Conservation (phyloP, 1,140 invertebrate genomes). For the Globodera rostochiensis region DNA sequence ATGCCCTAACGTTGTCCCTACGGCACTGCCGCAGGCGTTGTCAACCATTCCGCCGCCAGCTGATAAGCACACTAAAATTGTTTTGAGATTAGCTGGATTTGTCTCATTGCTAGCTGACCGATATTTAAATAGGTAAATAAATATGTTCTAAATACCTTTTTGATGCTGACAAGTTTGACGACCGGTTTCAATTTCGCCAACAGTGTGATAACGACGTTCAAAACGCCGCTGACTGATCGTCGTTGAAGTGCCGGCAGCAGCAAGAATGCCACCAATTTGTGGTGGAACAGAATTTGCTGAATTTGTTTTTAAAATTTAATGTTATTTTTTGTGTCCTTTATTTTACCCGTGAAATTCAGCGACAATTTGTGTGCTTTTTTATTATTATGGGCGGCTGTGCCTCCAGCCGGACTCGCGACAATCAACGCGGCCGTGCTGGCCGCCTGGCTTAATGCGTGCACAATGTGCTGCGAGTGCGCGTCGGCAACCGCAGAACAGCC, state of each 20-base stretch:
- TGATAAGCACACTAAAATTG: conserved; percentile 2
- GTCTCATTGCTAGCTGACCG: background rate
- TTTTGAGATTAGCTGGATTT: background rate
- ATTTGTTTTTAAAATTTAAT: background rate
- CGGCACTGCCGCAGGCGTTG: background rate
- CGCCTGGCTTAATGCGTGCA: conserved; percentile 8
- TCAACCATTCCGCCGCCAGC: background rate
- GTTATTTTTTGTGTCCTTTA: background rate
- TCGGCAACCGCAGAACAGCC: background rate
- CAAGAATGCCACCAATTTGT: background rate
- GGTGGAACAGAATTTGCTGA: conserved; percentile 1
- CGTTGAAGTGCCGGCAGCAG: background rate
- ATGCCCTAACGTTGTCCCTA: background rate
- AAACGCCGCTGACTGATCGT: conserved; percentile 45
- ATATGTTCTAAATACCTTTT: background rate
- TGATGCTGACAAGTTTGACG: conserved; percentile 9
- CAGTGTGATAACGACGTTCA: conserved; percentile 62
- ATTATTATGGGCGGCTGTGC: background rate
- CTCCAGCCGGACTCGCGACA: background rate
- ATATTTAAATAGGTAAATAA: too few relatives aligned
- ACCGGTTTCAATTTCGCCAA: conserved; percentile 55
- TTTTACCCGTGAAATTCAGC: background rate
- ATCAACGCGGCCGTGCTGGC: conserved; percentile 16
- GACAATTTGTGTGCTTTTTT: background rate
- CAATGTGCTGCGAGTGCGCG: conserved; percentile 2